Evolutionary conservation across 2,888 invertebrate genomes (phyloP).

Genomic region (Meloe dianella): DNA sequence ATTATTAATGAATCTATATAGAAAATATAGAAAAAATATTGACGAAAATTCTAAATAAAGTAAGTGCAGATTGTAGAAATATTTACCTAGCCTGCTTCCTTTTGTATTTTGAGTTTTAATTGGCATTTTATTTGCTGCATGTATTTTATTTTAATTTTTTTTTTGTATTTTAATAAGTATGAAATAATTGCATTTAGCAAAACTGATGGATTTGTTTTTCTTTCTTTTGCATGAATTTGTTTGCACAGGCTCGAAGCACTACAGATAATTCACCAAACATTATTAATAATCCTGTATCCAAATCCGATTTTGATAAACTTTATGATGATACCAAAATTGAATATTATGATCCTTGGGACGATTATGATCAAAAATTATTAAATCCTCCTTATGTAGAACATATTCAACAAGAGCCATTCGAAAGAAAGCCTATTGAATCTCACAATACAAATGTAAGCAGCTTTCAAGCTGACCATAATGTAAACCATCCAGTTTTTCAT

Average conservation of each 20-base stretch:
- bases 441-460: constrained; percentile 53
- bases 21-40: constrained; percentile 18
- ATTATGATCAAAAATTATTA: constrained; percentile 60
- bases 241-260: constrained; percentile 50
- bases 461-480: constrained; percentile 39
- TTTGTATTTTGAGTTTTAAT: constrained; percentile 54
- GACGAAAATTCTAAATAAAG: constrained; percentile 35
- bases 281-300: constrained; percentile 30
- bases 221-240: constrained; percentile 58
- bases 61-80: constrained; percentile 26
- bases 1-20: not conserved
- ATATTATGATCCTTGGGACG: constrained; percentile 77
- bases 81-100: constrained; percentile 33
- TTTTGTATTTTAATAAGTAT: constrained; percentile 36
- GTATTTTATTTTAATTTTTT: constrained; percentile 26
- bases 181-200: constrained; percentile 37
- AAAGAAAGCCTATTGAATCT: constrained; percentile 49
- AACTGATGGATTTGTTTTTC: constrained; percentile 50
- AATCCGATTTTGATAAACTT: constrained; percentile 8
- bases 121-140: constrained; percentile 44
- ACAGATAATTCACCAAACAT: constrained; percentile 37
- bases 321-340: constrained; percentile 30
- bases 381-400: constrained; percentile 15
- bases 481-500: constrained; percentile 16
- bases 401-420: constrained; percentile 23